Base-by-base conservation (phyloP, 2,797 vertebrate species). In the Arnoldichthys spilopterus region DNA sequence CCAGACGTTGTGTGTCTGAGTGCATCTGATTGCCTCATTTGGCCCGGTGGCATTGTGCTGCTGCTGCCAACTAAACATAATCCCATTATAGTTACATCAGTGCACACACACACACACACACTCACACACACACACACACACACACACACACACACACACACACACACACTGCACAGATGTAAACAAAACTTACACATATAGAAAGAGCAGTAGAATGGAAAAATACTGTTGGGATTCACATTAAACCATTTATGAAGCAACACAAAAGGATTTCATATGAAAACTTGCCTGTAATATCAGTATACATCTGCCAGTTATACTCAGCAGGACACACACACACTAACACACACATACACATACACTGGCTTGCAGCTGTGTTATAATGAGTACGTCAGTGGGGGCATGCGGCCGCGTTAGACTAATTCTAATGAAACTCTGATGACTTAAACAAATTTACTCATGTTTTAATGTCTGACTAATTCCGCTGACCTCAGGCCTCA, bases 301-400 rank as follows among this genome's bases (percentile, higher is more conserved):
- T 34, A 34, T 34, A 20, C 59, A 62, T 71, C 47, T 68, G 54
- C 37, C 32, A 71, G 45, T 64, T 58, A 71, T 1, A 53, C 61
- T 51, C 58, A 54, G 24, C 28, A 26, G 70, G 11, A 40, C 64
- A n/a, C 61, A 68, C 40, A 59, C 28, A 24, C 56, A 22, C 53
- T 58, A 26, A 32, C 45, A 63, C 59, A 68, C 20, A 45, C 30
- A 53, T 47, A 59, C 58, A 85, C 56, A 67, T 72, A 84, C 58
- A 53, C 26, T 82, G 67, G 82, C 84, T 76, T 22, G 67, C 79
- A 83, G 84, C 82, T 51, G 63, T 81, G 85, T 84, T 86, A 85
- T 88, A 88, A 88, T 85, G 86, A 88, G 81, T 70, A 74, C 53
- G 43, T 66, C 58, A 61, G 72, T 72, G 34, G 61, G 77, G 81